Conservation (phyloP, 1,140 invertebrate genomes). For the Diploscapter pachys region DNA sequence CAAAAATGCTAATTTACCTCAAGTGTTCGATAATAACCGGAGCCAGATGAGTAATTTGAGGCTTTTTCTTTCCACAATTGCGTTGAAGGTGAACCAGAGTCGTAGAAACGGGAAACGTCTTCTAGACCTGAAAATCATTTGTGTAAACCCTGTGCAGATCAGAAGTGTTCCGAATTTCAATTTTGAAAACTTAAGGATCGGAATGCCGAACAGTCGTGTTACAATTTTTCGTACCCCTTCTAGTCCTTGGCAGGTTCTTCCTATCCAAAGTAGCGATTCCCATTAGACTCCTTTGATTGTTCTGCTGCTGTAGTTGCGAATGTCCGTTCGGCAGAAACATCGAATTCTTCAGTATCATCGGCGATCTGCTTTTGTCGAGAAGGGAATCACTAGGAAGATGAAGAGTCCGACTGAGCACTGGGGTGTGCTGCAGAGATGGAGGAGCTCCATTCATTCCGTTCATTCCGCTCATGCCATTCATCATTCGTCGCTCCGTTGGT, state of each 20-base stretch:
- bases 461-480: too few relatives aligned
- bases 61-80: conserved; percentile 2
- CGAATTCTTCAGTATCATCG: conserved; percentile 19
- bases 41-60: conserved; percentile 15
- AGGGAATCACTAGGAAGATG: conserved; percentile 13
- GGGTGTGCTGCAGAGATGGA: conserved; percentile 6
- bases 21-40: conserved; percentile 19
- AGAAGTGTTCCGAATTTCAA: too few relatives aligned
- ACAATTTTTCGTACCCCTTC: conserved; percentile 7
- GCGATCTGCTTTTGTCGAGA: conserved; percentile 10
- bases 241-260: conserved; percentile 13
- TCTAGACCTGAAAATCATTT: conserved; percentile 17
- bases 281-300: conserved; percentile 8
- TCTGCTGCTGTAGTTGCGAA: too few relatives aligned
- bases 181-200: background rate
- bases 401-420: conserved; percentile 11
- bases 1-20: background rate
- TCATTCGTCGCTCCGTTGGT: background rate
- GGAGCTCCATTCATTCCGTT: too few relatives aligned
- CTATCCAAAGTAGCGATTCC: conserved; percentile 22
- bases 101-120: conserved; percentile 26
- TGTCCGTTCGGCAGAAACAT: conserved; percentile 9
- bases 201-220: background rate
- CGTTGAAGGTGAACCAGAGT: conserved; percentile 21
- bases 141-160: background rate